A percentile compares a stretch with the other conserved stretches of the same genome.
These are phyloP conservation scores for Zelleria hepariella DNA, from an alignment of 2,888 invertebrate genomes.

Conservation along the genomic window DNA sequence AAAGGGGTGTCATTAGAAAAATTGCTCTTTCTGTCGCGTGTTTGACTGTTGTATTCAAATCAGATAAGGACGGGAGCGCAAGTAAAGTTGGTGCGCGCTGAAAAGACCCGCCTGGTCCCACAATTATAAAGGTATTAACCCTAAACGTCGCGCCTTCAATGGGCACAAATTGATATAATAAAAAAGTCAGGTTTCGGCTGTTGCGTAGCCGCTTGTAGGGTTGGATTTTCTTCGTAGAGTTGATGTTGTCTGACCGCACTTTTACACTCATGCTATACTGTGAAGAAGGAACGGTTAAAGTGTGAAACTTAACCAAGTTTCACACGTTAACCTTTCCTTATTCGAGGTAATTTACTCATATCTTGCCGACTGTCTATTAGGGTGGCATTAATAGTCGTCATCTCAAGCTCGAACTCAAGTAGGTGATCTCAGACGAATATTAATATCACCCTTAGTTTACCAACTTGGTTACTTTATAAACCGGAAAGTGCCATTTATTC, in stretches of 20 bases:
- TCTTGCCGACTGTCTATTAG: too few relatives aligned
- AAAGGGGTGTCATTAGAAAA: constrained; percentile 34
- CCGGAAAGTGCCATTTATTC: too few relatives aligned
- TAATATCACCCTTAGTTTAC: too few relatives aligned
- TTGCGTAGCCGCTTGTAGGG: not conserved
- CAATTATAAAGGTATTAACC: constrained; percentile 70
- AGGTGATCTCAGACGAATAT: too few relatives aligned
- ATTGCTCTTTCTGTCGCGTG: constrained; percentile 23
- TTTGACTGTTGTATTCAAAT: constrained; percentile 23
- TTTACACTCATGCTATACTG: too few relatives aligned
- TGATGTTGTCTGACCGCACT: not conserved
- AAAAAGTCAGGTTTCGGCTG: constrained; percentile 30
- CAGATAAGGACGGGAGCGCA: constrained; percentile 47
- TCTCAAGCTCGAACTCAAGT: too few relatives aligned
- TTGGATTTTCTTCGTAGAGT: not conserved
- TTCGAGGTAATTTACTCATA: too few relatives aligned
- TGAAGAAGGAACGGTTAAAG: too few relatives aligned
- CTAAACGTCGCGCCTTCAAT: constrained; percentile 64
- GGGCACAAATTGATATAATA: constrained; percentile 71
- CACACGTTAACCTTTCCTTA: too few relatives aligned
- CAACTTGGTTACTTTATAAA: too few relatives aligned
- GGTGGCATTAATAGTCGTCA: too few relatives aligned
- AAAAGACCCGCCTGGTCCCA: constrained; percentile 44
- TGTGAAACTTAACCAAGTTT: too few relatives aligned
- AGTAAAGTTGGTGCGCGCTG: constrained; percentile 38